phyloP scores from a whole-genome alignment of 2,888 invertebrate species.

The Rhorus exstirpatorius region DNA sequence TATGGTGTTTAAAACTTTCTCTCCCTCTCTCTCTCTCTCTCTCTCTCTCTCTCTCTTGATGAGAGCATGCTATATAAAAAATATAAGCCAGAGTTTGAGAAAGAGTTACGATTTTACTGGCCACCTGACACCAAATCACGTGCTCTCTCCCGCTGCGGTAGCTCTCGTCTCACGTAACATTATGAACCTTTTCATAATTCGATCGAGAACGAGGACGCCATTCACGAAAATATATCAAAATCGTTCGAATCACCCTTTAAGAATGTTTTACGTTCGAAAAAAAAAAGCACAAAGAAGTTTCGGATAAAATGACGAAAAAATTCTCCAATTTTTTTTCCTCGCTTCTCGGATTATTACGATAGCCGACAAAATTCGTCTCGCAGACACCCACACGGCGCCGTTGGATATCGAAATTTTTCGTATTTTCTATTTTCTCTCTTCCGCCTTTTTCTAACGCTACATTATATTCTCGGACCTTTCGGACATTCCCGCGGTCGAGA shows the following conservation, averaged over 20 bases:
- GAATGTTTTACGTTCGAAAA: background rate
- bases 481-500: constrained; percentile 18
- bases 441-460: constrained; percentile 33
- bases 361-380: constrained; percentile 73
- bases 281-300: constrained; percentile 1
- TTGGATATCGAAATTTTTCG: background rate
- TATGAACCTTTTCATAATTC: constrained; percentile 44
- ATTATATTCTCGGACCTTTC: constrained; percentile 5
- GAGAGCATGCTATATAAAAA: constrained; percentile 51
- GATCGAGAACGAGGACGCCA: constrained; percentile 27
- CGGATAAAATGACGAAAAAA: background rate
- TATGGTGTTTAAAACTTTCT: constrained; percentile 78
- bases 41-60: too few relatives aligned
- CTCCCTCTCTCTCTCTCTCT: too few relatives aligned
- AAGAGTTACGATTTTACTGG: constrained; percentile 63
- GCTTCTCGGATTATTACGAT: constrained; percentile 4
- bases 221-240: constrained; percentile 33
- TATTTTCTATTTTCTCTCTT: background rate
- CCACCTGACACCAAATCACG: constrained; percentile 69
- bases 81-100: constrained; percentile 35
- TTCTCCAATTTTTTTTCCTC: background rate
- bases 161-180: constrained; percentile 36
- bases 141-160: constrained; percentile 24
- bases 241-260: constrained; percentile 39
- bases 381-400: constrained; percentile 66